Conservation (phyloP, 2,797 vertebrate species). For the Uromys caudimaculatus region DNA sequence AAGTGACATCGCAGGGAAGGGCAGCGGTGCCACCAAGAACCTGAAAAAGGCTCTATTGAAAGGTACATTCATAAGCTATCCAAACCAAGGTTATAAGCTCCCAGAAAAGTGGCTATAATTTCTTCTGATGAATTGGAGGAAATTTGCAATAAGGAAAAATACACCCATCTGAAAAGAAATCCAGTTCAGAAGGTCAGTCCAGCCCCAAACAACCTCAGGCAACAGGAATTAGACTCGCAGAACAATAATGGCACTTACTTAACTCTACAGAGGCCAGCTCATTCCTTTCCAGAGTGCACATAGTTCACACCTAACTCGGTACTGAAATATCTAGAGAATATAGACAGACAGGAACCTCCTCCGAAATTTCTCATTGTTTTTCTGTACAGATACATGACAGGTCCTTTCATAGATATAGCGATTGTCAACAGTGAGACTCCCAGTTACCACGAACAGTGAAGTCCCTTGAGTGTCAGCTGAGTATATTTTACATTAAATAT, state of each 20-base stretch:
- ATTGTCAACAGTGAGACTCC: neutral
- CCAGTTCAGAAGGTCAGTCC: constrained; percentile 81
- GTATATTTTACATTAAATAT: neutral
- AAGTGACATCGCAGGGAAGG: constrained; percentile 29
- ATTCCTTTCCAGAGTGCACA: constrained; percentile 75
- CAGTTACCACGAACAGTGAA: neutral
- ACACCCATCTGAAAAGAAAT: constrained; percentile 86
- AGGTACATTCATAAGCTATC: constrained; percentile 64
- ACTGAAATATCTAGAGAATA: constrained; percentile 68
- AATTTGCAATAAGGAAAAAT: constrained; percentile 89
- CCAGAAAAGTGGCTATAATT: constrained; percentile 82
- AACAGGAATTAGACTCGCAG: constrained; percentile 87
- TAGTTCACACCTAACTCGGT: constrained; percentile 74
- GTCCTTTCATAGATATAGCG: neutral
- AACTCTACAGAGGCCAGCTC: constrained; percentile 67
- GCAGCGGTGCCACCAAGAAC: neutral
- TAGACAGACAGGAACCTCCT: constrained; percentile 31
- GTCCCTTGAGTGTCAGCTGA: too few species aligned
- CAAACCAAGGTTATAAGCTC: constrained; percentile 83
- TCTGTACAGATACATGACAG: neutral
- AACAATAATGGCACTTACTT: constrained; percentile 84
- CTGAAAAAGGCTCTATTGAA: constrained; percentile 78
- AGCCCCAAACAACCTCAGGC: constrained; percentile 85
- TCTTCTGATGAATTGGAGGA: constrained; percentile 89
- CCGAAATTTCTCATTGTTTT: neutral